A percentile compares a stretch with the other conserved stretches of the same genome.
phyloP scores from a whole-genome alignment of 2,113 vertebrate species.

The Paedocypris sp. region DNA sequence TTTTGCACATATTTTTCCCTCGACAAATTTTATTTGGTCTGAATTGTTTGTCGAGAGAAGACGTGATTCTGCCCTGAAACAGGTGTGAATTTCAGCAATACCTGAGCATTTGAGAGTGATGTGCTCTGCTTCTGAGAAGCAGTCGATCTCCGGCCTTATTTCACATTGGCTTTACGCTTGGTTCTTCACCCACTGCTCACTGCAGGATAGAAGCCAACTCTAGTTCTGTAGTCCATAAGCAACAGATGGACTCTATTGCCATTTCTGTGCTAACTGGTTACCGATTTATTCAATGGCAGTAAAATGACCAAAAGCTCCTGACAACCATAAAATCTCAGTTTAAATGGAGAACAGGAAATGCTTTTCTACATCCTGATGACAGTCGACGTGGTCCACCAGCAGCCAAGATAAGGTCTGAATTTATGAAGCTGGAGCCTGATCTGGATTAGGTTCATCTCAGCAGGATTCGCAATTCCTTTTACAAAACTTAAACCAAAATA shows the following conservation, averaged over 20 bases:
- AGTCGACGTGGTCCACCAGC: background rate
- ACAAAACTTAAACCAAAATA: too few species aligned
- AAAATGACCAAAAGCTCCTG: slow-evolving; percentile 21
- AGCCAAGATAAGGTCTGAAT: slow-evolving; percentile 1
- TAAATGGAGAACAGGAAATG: background rate
- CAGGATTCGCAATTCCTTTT: background rate
- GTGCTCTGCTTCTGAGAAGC: slow-evolving; percentile 34
- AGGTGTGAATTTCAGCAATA: slow-evolving; percentile 67
- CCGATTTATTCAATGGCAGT: slow-evolving; percentile 25
- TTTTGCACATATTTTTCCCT: background rate
- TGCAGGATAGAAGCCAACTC: too few species aligned
- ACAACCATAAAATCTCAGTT: background rate
- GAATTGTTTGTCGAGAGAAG: too few species aligned
- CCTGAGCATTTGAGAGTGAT: slow-evolving; percentile 40
- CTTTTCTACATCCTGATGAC: background rate
- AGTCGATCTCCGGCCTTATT: slow-evolving; percentile 35
- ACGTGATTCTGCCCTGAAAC: slow-evolving; percentile 41
- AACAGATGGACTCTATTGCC: background rate
- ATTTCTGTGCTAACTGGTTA: slow-evolving; percentile 25
- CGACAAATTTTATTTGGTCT: too few species aligned
- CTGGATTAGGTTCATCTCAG: background rate
- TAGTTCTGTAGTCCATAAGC: too few species aligned
- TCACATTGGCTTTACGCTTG: too few species aligned
- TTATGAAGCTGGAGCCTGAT: slow-evolving; percentile 12
- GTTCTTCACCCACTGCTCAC: too few species aligned